Conservation (phyloP, 2,797 vertebrate species). For the Diceros bicornis region DNA sequence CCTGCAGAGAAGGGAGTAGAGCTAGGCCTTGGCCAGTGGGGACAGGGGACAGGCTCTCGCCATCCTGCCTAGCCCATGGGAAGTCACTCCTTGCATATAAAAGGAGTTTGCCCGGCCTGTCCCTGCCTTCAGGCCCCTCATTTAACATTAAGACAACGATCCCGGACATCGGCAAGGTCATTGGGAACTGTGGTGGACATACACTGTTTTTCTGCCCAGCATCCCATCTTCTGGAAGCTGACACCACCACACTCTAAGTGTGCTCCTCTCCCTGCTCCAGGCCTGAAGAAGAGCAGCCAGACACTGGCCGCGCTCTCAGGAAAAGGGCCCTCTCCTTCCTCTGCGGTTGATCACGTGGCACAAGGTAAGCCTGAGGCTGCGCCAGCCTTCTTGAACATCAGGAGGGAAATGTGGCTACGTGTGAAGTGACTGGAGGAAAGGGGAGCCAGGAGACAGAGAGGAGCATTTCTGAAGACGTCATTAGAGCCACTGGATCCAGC, state of each 20-base stretch:
- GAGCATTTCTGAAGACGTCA: background rate
- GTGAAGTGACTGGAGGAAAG: background rate
- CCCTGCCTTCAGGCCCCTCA: background rate
- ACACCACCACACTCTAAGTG: background rate
- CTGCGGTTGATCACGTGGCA: background rate
- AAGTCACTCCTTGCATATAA: background rate
- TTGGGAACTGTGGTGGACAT: rapidly evolving
- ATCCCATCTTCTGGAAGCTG: background rate
- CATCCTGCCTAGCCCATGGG: background rate
- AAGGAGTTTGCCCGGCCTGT: background rate
- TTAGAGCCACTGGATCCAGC: background rate
- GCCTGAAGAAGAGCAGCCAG: background rate
- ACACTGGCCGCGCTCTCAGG: background rate
- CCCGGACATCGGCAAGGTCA: background rate
- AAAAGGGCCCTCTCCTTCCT: background rate
- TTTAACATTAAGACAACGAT: background rate
- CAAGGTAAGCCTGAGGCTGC: background rate
- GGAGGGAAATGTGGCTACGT: background rate
- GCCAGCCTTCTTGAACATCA: background rate
- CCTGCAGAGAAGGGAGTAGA: slow-evolving; percentile 86
- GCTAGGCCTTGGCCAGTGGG: background rate
- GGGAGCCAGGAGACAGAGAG: background rate
- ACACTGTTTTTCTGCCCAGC: background rate
- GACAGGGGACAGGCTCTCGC: background rate
- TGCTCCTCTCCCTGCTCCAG: background rate